Percentiles rank a stretch among this genome's conserved stretches.
Conservation (phyloP, 2,888 invertebrate species). For the Sesia apiformis region DNA sequence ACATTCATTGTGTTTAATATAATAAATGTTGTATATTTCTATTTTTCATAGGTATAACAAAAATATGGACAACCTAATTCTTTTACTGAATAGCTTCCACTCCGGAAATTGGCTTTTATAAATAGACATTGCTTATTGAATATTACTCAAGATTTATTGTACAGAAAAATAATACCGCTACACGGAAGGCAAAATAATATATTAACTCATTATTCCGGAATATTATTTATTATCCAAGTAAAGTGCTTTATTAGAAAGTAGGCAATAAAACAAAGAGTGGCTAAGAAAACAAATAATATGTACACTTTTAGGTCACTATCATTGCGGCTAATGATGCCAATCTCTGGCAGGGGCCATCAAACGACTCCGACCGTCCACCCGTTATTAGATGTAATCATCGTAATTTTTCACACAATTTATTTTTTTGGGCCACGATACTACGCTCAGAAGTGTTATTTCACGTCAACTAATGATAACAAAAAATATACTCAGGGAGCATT, state of each 20-base stretch:
- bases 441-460: slow-evolving; percentile 19
- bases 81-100: too few relatives aligned
- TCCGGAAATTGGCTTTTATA: too few relatives aligned
- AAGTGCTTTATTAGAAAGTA: slow-evolving; percentile 1
- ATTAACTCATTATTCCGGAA: too few relatives aligned
- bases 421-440: slow-evolving; percentile 53
- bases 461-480: slow-evolving; percentile 69
- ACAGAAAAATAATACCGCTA: too few relatives aligned
- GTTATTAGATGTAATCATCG: slow-evolving; percentile 71
- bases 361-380: slow-evolving; percentile 46
- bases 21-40: too few relatives aligned
- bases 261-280: slow-evolving; percentile 20
- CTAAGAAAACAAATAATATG: slow-evolving; percentile 45
- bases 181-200: too few relatives aligned
- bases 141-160: too few relatives aligned
- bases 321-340: slow-evolving; percentile 68
- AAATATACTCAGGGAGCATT: slow-evolving; percentile 41
- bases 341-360: slow-evolving; percentile 58
- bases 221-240: background rate
- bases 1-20: too few relatives aligned
- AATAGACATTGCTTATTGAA: too few relatives aligned
- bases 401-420: slow-evolving; percentile 74
- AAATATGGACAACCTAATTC: too few relatives aligned
- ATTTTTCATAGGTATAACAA: too few relatives aligned
- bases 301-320: slow-evolving; percentile 61